phyloP scores from a whole-genome alignment of 2,113 vertebrate genomes.

The Hoplias malabaricus region DNA sequence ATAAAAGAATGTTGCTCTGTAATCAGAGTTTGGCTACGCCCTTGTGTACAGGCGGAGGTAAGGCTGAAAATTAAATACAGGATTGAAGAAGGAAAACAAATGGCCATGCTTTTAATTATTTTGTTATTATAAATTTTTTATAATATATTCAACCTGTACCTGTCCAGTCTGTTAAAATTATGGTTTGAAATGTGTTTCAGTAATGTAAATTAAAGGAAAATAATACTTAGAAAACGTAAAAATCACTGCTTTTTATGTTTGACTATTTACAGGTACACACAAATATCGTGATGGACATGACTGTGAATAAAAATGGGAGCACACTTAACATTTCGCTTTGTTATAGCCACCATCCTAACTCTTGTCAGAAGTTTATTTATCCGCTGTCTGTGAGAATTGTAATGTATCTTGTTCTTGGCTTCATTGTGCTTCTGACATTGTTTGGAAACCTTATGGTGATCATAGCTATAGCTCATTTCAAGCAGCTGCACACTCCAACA shows the following conservation, averaged over 20 bases:
- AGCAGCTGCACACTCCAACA: conserved; percentile 78
- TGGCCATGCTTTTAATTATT: too few species aligned
- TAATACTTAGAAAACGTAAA: too few species aligned
- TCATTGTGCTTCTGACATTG: conserved; percentile 33
- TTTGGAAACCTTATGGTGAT: conserved; percentile 73
- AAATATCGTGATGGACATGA: conserved; percentile 25
- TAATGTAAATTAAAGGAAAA: too few species aligned
- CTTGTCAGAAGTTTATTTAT: conserved; percentile 34
- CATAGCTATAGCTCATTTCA: conserved; percentile 78
- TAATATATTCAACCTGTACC: conserved; percentile 17
- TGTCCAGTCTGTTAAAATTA: too few species aligned
- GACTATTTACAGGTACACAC: background rate
- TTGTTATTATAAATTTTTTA: too few species aligned
- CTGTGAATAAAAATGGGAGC: background rate
- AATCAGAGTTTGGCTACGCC: background rate
- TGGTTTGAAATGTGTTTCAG: too few species aligned
- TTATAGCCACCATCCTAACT: conserved; percentile 38
- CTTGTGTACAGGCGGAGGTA: background rate
- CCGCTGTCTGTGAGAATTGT: conserved; percentile 30
- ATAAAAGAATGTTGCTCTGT: background rate
- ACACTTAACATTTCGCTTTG: conserved; percentile 12
- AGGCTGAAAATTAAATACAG: background rate
- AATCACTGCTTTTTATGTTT: too few species aligned
- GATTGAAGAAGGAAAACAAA: background rate
- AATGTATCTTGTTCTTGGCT: conserved; percentile 38